Evolutionary conservation across 2,113 vertebrate species (phyloP).

Genomic region (Ammodytes dubius): DNA sequence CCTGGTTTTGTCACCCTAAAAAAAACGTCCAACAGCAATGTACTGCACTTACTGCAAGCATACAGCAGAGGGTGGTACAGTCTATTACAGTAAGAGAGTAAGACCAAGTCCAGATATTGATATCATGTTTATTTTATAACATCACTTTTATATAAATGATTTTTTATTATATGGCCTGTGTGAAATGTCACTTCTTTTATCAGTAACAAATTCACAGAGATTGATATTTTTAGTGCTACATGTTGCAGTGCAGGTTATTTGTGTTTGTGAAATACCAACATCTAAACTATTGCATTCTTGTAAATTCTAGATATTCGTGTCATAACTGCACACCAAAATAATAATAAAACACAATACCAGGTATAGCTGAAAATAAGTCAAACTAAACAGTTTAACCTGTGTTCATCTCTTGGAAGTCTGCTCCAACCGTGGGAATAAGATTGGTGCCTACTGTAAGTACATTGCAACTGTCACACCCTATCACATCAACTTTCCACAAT

Average conservation of each 20-base stretch:
- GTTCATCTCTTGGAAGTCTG: constrained; percentile 15
- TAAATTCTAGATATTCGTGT: not conserved
- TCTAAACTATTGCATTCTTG: not conserved
- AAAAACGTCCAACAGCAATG: not conserved
- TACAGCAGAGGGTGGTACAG: constrained; percentile 63
- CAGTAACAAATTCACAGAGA: not conserved
- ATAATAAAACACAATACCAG: not conserved
- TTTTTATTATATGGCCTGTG: not conserved
- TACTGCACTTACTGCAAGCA: constrained; percentile 5
- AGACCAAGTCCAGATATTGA: not conserved
- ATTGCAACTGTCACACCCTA: constrained; percentile 23
- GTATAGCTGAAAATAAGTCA: constrained; percentile 3
- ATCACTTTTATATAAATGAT: not conserved
- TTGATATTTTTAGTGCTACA: not conserved
- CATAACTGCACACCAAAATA: not conserved
- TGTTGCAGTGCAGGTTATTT: not conserved
- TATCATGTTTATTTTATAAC: not conserved
- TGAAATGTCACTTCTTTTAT: not conserved
- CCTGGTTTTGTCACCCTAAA: not conserved
- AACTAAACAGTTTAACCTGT: constrained; percentile 7
- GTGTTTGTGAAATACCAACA: not conserved
- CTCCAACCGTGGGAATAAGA: constrained; percentile 11
- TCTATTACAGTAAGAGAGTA: not conserved
- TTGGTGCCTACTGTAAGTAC: constrained; percentile 10
- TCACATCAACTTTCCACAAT: constrained; percentile 34